phyloP scores from a whole-genome alignment of 2,113 vertebrate species.

The Cyanoderma ruficeps region DNA sequence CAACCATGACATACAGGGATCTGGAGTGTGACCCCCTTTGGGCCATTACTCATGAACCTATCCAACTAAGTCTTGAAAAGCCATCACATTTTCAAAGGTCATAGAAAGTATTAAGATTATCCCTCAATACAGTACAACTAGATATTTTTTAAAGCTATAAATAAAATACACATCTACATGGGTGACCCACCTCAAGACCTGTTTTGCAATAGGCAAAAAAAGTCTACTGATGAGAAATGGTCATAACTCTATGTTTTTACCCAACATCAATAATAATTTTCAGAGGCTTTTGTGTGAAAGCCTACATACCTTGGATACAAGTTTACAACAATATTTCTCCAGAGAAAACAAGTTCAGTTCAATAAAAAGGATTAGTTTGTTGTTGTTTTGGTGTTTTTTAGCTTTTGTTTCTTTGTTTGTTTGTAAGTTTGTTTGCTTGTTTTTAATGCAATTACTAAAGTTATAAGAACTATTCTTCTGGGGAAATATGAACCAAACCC shows the following conservation, averaged over 20 bases:
- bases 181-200: not conserved
- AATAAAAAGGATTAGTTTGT: not conserved
- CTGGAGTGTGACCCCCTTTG: not conserved
- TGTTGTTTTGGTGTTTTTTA: not conserved
- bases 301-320: not conserved
- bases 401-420: not conserved
- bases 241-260: not conserved
- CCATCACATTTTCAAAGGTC: not conserved
- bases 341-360: not conserved
- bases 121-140: not conserved
- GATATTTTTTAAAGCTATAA: not conserved
- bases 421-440: not conserved
- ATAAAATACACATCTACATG: not conserved
- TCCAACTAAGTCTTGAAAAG: not conserved
- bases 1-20: not conserved
- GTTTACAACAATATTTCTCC: not conserved
- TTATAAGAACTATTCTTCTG: not conserved
- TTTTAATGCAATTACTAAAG: not conserved
- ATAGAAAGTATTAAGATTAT: not conserved
- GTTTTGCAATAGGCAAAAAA: not conserved
- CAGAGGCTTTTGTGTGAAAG: not conserved
- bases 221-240: not conserved
- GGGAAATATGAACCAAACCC: fast-evolving
- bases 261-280: not conserved
- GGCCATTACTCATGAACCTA: not conserved